Base-by-base conservation (phyloP, 2,797 vertebrate genomes). In the Champsocephalus gunnari region DNA sequence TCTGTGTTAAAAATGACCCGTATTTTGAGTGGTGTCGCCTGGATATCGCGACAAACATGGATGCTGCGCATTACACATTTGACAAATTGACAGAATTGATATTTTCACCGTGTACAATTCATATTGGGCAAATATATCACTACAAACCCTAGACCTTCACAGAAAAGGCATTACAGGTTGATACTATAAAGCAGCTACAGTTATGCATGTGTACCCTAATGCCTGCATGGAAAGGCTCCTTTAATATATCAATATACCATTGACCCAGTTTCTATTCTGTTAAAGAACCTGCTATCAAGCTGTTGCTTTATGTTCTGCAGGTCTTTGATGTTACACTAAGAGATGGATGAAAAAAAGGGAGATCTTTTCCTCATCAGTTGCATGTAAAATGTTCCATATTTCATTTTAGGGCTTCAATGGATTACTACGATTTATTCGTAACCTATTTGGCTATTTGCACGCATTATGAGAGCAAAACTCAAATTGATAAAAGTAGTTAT, bases 51-150 rank as follows among this genome's bases (percentile, higher is more conserved):
- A 49, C 53, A 44, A 69, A 72, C 19, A 24, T 51, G 60, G 61
- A 70, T 71, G 71, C 54, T 79, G 79, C 75, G 77, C 83, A 75
- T 38, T 56, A 45, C 6, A 28, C 60, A 69, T 66, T n/a, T 24
- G 43, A 41, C 12, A 13, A 14, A n/a, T 38, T 38, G 7, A 38
- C n/a, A 11, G 16, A 28, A 77, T 50, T 12, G 9, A 51, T 43
- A 2, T 28, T 56, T 66, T 32, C 49, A 41, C 34, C 51, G 3
- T 43, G 53, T 45, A 51, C 47, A 9, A 9, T 48, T 69, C 50
- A 71, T 44, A 57, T 76, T 17, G 16, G 48, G 1, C 43, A 38
- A 43, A 28, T 41, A 17, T 34, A 32, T 58, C 28, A 32, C 49
- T n/a, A 34, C 44, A 19, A 21, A 58, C 28, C 48, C 48, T 48